A percentile compares a stretch with the other conserved stretches of the same genome.
Conservation (phyloP, 23 tunicate species). For the Halocynthia roretzi region DNA sequence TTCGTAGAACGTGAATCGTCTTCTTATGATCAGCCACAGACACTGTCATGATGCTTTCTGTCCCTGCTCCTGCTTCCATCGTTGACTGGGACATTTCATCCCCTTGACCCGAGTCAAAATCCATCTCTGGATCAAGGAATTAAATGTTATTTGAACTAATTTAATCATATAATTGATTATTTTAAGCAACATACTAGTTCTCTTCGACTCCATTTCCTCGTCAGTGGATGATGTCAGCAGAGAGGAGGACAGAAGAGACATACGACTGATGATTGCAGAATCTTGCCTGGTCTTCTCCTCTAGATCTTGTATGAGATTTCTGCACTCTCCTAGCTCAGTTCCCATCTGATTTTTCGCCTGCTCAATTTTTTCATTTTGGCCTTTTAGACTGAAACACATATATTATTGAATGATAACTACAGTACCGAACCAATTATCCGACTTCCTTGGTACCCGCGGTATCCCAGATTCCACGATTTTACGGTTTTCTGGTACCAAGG, state of each 20-base stretch:
- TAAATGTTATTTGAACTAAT: not conserved
- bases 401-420: too few species aligned
- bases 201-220: constrained; percentile 54
- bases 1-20: not conserved
- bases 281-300: constrained; percentile 1
- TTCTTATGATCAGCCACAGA: constrained; percentile 23
- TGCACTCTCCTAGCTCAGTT: too few species aligned
- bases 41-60: constrained; percentile 14
- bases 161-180: not conserved
- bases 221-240: constrained; percentile 51
- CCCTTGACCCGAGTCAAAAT: constrained; percentile 19
- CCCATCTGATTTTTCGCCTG: too few species aligned
- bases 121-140: not conserved
- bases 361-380: too few species aligned
- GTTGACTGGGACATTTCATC: constrained; percentile 42
- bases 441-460: too few species aligned
- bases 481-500: too few species aligned
- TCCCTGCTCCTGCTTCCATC: not conserved
- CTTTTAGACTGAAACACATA: too few species aligned
- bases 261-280: not conserved
- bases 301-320: not conserved
- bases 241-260: not conserved
- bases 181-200: constrained; percentile 15
- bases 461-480: too few species aligned
- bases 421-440: too few species aligned